Evolutionary conservation across 2,888 invertebrate genomes (phyloP), one percentile per base, ranked within the genome.

Genomic region (Glaucopsyche alexis): DNA sequence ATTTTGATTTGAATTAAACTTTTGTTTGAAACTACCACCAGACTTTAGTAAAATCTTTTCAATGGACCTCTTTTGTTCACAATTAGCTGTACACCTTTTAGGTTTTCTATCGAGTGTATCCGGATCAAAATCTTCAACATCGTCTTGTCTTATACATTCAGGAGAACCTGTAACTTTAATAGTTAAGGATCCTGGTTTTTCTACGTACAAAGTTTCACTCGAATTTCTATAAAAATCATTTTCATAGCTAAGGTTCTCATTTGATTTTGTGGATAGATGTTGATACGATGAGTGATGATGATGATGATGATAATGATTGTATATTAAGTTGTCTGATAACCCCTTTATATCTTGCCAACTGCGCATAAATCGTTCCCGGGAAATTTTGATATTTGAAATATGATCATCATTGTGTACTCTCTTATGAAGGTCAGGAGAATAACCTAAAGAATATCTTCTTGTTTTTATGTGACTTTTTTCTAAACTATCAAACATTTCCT

Each of bases 61-160:
- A 0, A 93, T 89, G 8, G 69, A 45, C 49, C 49, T 69, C 47
- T 47, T 69, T 13, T 47, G 45, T 13, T 69, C 49, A 29, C 49
- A 69, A 16, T 13, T 47, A 7, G 45, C 75, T 7, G 71, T 50
- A 47, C 45, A 60, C 55, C 82, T 83, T 75, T 84, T 89, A 0
- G 96, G 95, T 82, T 97, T 97, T 55, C 97, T 93, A 80, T 97
- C 97, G 45, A 97, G 91, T 0, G 97, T 97, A 79, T 97, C 97
- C 0, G 97, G 97, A 83, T 97, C 97, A 82, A 97, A 97, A 74
- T 95, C 95, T 80, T 96, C 96, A 13, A 94, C 95, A 76, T 95
- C 95, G 71, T 95, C 94, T 52, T 95, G 94, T 75, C 94, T 94
- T 16, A 93, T 93, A 81, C 96, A 95, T 73, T 95, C 94, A 0